These are phyloP conservation scores for Drosophila bipectinata DNA, from an alignment of 1,140 invertebrate genomes.

Conservation along the genomic window DNA sequence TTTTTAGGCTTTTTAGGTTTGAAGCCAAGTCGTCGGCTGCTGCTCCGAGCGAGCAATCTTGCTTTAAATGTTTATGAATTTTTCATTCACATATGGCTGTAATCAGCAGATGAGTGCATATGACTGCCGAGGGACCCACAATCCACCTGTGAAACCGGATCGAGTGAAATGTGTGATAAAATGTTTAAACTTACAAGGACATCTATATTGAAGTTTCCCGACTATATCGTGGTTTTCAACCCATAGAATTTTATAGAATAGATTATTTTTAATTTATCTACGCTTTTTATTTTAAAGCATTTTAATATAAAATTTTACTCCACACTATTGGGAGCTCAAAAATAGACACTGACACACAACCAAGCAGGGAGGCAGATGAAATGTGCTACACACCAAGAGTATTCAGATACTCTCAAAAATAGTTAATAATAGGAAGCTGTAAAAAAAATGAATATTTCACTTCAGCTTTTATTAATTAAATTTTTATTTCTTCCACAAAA, in stretches of 20 bases:
- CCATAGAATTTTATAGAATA: no score
- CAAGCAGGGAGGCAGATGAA: no score
- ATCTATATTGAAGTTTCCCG: no score
- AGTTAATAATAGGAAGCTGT: no score
- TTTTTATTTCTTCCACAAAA: conserved; percentile 49
- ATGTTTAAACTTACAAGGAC: conserved; percentile 22
- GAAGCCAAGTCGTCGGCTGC: conserved; percentile 13
- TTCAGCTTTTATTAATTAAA: not conserved
- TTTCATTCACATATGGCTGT: conserved; percentile 57
- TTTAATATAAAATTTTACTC: no score
- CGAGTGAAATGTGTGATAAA: conserved; percentile 19
- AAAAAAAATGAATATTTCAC: not conserved
- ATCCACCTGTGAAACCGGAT: conserved; percentile 17
- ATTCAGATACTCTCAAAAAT: no score
- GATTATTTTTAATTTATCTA: no score
- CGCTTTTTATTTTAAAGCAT: no score
- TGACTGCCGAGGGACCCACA: conserved; percentile 44
- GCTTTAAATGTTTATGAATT: conserved; percentile 53
- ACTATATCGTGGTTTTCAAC: no score
- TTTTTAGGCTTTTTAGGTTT: conserved; percentile 44
- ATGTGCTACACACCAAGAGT: no score
- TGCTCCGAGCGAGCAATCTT: not conserved
- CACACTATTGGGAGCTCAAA: no score
- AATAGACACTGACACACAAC: no score
- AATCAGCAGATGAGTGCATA: conserved; percentile 60